Percentiles rank a stretch among this genome's conserved stretches.
phyloP scores from a whole-genome alignment of 2,113 vertebrate genomes.

The Physeter macrocephalus region DNA sequence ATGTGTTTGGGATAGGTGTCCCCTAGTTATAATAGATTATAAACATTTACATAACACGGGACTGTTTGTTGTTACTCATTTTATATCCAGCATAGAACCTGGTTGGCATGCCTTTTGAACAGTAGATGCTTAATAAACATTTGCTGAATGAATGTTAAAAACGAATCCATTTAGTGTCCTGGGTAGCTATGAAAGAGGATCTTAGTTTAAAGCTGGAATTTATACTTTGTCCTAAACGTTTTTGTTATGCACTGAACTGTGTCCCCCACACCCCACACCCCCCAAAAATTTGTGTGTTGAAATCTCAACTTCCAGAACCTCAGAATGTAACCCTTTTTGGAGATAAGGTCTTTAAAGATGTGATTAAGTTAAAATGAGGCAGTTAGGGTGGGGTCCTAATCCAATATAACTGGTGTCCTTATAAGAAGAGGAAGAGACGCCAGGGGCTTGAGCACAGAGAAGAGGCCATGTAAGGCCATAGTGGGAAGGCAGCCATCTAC shows the following conservation, averaged over 20 bases:
- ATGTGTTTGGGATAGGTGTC: background rate
- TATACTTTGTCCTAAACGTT: background rate
- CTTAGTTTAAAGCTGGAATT: background rate
- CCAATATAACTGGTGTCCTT: background rate
- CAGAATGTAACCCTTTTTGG: background rate
- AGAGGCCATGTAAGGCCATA: background rate
- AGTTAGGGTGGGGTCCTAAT: background rate
- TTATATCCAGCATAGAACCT: background rate
- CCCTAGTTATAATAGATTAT: background rate
- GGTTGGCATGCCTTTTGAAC: background rate
- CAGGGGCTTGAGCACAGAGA: background rate
- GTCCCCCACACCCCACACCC: background rate
- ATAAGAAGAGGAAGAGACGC: background rate
- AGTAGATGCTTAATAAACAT: background rate
- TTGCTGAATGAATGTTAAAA: conserved; percentile 14
- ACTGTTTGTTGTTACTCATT: background rate
- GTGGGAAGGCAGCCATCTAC: background rate
- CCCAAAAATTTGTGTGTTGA: background rate
- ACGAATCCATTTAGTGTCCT: background rate
- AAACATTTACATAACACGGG: background rate
- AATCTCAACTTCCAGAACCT: background rate
- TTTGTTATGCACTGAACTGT: background rate
- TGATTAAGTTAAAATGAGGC: background rate
- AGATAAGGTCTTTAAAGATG: background rate
- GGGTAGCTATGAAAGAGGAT: background rate